These are phyloP conservation scores for Choloepus hoffmanni DNA, from an alignment of 2,113 vertebrate genomes.

Conservation along the genomic window DNA sequence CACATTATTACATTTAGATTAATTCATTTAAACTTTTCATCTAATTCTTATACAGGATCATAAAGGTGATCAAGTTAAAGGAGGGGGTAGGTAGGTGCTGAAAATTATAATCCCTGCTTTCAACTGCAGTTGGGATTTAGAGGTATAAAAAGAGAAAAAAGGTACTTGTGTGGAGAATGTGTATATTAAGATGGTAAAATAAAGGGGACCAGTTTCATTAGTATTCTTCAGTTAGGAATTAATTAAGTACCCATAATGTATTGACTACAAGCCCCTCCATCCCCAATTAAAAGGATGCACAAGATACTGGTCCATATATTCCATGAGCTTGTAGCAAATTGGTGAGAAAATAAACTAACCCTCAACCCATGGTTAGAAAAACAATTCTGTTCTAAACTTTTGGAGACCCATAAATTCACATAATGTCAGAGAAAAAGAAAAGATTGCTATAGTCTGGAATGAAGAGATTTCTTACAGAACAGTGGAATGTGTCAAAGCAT, in stretches of 20 bases:
- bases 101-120: not conserved
- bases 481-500: not conserved
- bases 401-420: not conserved
- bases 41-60: not conserved
- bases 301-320: not conserved
- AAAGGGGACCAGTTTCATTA: not conserved
- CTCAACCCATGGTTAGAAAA: not conserved
- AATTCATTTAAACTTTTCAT: slow-evolving; percentile 27
- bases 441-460: not conserved
- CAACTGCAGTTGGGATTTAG: not conserved
- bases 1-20: not conserved
- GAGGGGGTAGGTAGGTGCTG: not conserved
- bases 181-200: not conserved
- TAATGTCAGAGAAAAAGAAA: not conserved
- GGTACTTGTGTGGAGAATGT: not conserved
- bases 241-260: not conserved
- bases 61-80: not conserved
- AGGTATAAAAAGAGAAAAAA: not conserved
- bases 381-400: not conserved
- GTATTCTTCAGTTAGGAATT: not conserved
- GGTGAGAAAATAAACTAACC: not conserved
- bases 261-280: not conserved
- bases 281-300: not conserved
- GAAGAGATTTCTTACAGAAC: not conserved
- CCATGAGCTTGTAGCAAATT: not conserved